Percentiles rank a stretch among this genome's conserved stretches.
Conservation (phyloP, 2,113 vertebrate species). For the Uria lomvia region DNA sequence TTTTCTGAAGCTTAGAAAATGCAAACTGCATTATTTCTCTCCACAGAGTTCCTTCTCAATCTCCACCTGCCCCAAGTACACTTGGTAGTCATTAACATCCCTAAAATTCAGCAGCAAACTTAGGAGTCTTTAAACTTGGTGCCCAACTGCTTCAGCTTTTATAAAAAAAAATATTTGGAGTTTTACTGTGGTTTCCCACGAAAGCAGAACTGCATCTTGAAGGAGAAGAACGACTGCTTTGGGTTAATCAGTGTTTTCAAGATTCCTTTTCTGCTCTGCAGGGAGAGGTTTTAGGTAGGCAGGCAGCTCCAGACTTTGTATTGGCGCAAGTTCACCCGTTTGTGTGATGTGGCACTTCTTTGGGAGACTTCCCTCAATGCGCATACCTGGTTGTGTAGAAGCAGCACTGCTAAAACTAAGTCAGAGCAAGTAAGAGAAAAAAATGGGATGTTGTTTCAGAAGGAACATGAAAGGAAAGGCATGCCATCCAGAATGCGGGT, state of each 20-base stretch:
- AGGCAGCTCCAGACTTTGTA: not conserved
- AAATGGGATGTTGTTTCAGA: not conserved
- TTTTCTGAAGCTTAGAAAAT: not conserved
- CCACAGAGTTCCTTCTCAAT: not conserved
- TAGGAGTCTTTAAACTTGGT: not conserved
- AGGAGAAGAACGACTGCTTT: not conserved
- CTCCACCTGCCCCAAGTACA: not conserved
- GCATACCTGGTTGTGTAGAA: not conserved
- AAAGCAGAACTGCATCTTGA: not conserved
- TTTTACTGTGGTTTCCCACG: not conserved
- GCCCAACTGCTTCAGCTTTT: not conserved
- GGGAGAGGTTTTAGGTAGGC: not conserved
- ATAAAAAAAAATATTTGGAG: not conserved
- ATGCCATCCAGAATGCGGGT: fast-evolving
- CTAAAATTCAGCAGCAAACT: not conserved
- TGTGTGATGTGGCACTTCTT: not conserved
- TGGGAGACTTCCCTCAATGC: not conserved
- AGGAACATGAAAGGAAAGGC: not conserved
- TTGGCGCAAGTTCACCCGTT: fast-evolving
- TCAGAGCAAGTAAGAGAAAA: not conserved
- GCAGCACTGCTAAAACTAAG: not conserved
- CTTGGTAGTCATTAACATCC: not conserved
- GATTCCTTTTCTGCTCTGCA: not conserved
- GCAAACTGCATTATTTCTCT: not conserved
- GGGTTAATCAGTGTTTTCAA: not conserved